phyloP scores from a whole-genome alignment of 1,140 invertebrate species.

The Charaxes varanes region DNA sequence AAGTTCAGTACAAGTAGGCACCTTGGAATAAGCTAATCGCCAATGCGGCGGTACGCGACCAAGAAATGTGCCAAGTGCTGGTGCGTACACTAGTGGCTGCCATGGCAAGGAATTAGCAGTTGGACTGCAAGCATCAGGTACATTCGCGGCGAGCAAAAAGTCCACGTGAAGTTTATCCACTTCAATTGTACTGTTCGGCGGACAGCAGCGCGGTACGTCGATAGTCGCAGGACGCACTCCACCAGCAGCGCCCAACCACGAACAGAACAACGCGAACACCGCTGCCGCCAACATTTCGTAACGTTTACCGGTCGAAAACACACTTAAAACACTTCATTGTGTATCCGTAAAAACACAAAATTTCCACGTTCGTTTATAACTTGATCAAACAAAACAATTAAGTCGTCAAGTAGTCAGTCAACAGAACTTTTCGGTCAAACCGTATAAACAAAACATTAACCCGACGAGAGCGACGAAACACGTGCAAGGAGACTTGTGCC shows the following conservation, averaged over 20 bases:
- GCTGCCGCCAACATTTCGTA: conserved; percentile 13
- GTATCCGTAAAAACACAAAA: background rate
- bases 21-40: conserved; percentile 42
- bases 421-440: conserved; percentile 3
- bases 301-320: conserved; percentile 22
- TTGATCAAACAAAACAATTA: no score
- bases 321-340: conserved; percentile 11
- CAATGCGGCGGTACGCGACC: conserved; percentile 66
- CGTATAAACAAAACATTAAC: conserved; percentile 21
- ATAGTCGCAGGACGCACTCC: conserved; percentile 42
- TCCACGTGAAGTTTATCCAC: conserved; percentile 24
- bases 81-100: conserved; percentile 74
- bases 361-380: background rate
- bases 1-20: conserved; percentile 55
- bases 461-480: conserved; percentile 22
- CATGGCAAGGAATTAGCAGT: conserved; percentile 44
- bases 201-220: conserved; percentile 74
- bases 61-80: conserved; percentile 36
- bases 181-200: conserved; percentile 50
- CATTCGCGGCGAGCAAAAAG: conserved; percentile 14
- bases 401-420: no score
- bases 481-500: conserved; percentile 24
- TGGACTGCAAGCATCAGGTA: conserved; percentile 23
- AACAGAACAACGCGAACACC: conserved; percentile 23
- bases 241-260: conserved; percentile 31